Base-by-base conservation (phyloP, 2,113 vertebrate species). In the Meriones unguiculatus region DNA sequence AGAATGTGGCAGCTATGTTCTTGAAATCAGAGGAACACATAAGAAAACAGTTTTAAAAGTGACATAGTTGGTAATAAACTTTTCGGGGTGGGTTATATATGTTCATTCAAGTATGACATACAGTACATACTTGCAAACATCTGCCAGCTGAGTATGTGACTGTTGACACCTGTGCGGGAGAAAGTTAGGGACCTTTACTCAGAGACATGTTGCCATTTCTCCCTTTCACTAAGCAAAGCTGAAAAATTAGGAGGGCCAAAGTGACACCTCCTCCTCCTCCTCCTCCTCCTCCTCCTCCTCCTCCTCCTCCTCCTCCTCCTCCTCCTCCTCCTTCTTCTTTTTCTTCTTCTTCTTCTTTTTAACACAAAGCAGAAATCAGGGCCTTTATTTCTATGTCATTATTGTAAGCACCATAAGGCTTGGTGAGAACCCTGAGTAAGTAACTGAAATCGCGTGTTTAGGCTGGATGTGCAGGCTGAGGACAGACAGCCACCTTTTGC, bases 1-100 rank as follows among this genome's bases (percentile, higher is more conserved):
- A 13, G 11, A 57, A 57, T 57, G 57, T 57, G 32, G 32, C 69
- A 70, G 35, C 32, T 70, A 72, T 8, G 35, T n/a, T 72, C 35
- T 72, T 72, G n/a, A 41, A 17, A 12, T 13, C n/a, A 86, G 85
- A 88, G 12, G 80, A 90, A 89, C 73, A 64, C 64, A 22, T 38
- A 59, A 78, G 41, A 77, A 92, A n/a, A 35, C 73, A 50, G 67
- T n/a, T 91, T 75, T 20, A 54, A 89, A 94, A 75, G 67, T 84
- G 86, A 82, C 0, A 7, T 6, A 20, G 3, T 9, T 78, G 46
- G 35, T 50, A 46, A 65, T 81, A 81, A 41, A 76, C 59, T 92
- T 65, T 46, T 5, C 2, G 32, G 10, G 14, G 17, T 72, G 22
- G 15, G 18, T 62, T 86, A 41, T 12, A 0, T 41, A 59, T 75